A percentile compares a stretch with the other conserved stretches of the same genome.
Conservation (phyloP, 1,140 invertebrate genomes). For the Cotesia typhae region DNA sequence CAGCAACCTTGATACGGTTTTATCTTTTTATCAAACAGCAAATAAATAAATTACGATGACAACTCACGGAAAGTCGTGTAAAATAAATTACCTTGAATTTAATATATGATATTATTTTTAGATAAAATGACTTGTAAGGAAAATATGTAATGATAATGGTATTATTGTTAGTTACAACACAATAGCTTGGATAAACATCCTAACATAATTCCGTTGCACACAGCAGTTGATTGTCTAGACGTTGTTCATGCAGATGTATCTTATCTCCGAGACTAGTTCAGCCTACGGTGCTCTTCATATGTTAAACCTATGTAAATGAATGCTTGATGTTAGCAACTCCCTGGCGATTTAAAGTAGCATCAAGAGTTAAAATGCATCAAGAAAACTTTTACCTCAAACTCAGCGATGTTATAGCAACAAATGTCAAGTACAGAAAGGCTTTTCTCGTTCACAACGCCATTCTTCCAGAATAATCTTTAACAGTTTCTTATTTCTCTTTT, state of each 20-base stretch:
- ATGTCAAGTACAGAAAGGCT: conserved; percentile 11
- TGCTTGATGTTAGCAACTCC: conserved; percentile 24
- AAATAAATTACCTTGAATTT: too few species aligned
- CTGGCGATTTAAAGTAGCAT: conserved; percentile 15
- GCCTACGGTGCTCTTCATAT: conserved; percentile 26
- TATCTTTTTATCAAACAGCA: too few species aligned
- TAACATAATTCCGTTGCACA: conserved; percentile 33
- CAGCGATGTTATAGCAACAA: conserved; percentile 2
- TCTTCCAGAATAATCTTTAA: conserved; percentile 4
- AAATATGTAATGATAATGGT: conserved; percentile 4
- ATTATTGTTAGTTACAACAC: neutral
- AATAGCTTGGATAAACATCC: neutral
- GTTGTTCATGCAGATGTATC: conserved; percentile 26
- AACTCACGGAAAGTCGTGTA: too few species aligned
- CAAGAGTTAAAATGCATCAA: conserved; percentile 3
- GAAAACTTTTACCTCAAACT: conserved; percentile 6
- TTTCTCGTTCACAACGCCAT: neutral
- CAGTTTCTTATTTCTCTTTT: neutral
- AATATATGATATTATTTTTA: too few species aligned
- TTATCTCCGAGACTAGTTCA: conserved; percentile 26
- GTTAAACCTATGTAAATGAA: conserved; percentile 39
- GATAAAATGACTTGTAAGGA: too few species aligned
- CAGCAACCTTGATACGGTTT: too few species aligned
- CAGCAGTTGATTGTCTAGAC: conserved; percentile 27
- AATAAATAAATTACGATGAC: too few species aligned